Base-by-base conservation (phyloP, 2,113 vertebrate genomes). In the Heterocephalus glaber region DNA sequence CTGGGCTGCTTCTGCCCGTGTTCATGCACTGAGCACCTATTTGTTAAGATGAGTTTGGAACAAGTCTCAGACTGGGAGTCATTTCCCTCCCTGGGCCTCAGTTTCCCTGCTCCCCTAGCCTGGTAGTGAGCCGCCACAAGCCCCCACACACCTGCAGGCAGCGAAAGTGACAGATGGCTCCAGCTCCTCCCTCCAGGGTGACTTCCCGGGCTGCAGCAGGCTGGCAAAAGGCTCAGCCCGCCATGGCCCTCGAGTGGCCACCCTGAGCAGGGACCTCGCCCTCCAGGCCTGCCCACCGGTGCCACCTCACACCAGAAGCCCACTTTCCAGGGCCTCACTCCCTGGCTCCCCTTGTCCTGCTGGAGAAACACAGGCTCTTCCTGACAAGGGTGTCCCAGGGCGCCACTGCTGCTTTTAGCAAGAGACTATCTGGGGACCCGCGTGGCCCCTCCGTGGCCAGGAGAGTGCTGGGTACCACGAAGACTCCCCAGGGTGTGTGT, bases 271-370 rank as follows among this genome's bases (percentile, higher is more conserved):
- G 49, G 83, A 14, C 77, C 20, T 14, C 61, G 14, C n/a, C 28
- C 26, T 38, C 49, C 5, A 19, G n/a, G 35, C 13, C 16, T 28
- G 24, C 13, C 52, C n/a, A 20, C 3, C 1, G 4, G 65, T 16
- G 44, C 52, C 26, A 1, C 11, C 20, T 6, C 14, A 2, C 4
- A 14, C 47, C 66, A 33, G 52, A 24, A 22, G 26, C 22, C 28
- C 10, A 19, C 68, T 58, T 20, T 60, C 38, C 7, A 2, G 70
- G 66, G 19, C 58, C 9, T 8, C 3, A 0, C 12, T 0, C 7
- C 61, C 22, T 13, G n/a, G 16, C 8, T 17, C 16, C 24, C 26
- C 47, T 35, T 56, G 30, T 8, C 66, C 7, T 1, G 30, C 26
- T 49, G 68, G 33, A 72, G n/a, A 66, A 47, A 63, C 44, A 65